These are phyloP conservation scores for Falco novaeseelandiae DNA, from an alignment of 2,797 vertebrate species.

Conservation along the genomic window DNA sequence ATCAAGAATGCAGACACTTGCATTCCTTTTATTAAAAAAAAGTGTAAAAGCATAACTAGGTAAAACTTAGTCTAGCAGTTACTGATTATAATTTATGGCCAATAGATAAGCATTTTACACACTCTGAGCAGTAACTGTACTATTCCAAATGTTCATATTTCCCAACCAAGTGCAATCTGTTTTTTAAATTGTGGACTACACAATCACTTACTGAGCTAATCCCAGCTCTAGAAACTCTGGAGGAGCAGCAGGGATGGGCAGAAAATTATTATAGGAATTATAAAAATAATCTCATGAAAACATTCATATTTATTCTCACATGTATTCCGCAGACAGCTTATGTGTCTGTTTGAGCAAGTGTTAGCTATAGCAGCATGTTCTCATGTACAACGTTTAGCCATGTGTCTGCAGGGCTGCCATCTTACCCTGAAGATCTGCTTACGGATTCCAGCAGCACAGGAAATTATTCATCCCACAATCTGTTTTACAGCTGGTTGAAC, in stretches of 20 bases:
- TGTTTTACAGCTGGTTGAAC: not conserved
- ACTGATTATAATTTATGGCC: not conserved
- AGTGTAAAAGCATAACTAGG: not conserved
- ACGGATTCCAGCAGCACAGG: not conserved
- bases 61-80: not conserved
- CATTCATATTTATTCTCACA: not conserved
- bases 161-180: not conserved
- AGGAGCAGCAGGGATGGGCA: not conserved
- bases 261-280: not conserved
- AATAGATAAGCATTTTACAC: not conserved
- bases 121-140: not conserved
- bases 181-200: not conserved
- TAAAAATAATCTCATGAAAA: not conserved
- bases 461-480: not conserved
- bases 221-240: not conserved
- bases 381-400: not conserved
- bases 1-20: not conserved
- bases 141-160: not conserved
- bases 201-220: not conserved
- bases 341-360: not conserved
- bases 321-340: not conserved
- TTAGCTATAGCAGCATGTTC: not conserved
- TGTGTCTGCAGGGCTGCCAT: not conserved
- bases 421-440: not conserved
- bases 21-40: not conserved